Evolutionary conservation across 2,797 vertebrate genomes (phyloP), one percentile per base, ranked within the genome.

Genomic region (Adrianichthys oophorus): DNA sequence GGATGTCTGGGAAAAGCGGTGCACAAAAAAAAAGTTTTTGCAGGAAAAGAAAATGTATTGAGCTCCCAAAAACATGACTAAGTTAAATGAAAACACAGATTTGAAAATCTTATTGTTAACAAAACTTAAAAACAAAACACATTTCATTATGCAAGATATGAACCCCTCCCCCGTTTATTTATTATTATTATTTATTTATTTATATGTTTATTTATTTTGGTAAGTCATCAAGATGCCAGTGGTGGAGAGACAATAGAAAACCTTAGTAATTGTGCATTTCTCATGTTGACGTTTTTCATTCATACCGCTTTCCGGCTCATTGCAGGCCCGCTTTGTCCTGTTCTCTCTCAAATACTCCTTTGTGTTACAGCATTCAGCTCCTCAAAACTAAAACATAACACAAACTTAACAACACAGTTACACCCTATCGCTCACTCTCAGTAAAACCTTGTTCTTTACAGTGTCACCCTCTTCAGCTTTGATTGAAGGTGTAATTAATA

Each of bases 241-340:
- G 68, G 56, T 58, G 47, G 65, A 59, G 71, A 71, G 64, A 72
- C 48, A 47, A 72, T 64, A 72, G 47, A 68, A 67, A 59, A 68
- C 52, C 52, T 67, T 63, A 48, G 62, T 70, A 52, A 45, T 4
- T 29, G 56, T 40, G 65, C 62, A 62, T 80, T 70, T 51, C 32
- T 83, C 84, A 79, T 37, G 32, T 13, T 37, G 32, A 37, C 32
- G 3, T 37, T 71, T 62, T 65, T 46, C 19, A 19, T 56, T 68
- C 57, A 43, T 59, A 68, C 67, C 10, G 73, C 66, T 72, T 85
- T 62, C 71, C 17, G 41, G 62, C 62, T 79, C 76, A 71, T 77
- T 69, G 70, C 74, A 62, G 66, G 19, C 1, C 7, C 18, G 41
- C 75, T 57, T 48, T 3, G 3, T 61, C 59, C 57, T 52, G 43